phyloP scores from a whole-genome alignment of 2,888 invertebrate genomes.

The Julus scandinavius region DNA sequence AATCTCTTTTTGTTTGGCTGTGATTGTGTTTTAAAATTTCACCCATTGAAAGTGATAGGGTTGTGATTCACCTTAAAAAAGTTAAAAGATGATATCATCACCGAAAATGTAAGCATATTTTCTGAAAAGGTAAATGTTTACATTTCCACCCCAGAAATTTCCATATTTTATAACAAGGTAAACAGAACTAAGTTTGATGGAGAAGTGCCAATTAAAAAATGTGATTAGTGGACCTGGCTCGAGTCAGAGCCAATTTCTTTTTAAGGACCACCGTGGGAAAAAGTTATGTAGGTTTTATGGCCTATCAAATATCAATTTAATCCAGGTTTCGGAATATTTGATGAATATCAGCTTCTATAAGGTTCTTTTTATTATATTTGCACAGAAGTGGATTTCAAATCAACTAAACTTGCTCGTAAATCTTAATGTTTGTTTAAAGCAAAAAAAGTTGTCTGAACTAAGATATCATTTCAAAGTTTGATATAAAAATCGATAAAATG shows the following conservation, averaged over 20 bases:
- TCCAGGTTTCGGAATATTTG: constrained; percentile 25
- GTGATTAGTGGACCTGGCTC: neutral
- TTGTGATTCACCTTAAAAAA: too few species aligned
- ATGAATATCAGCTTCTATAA: neutral
- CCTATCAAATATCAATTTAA: constrained; percentile 9
- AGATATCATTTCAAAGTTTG: constrained; percentile 26
- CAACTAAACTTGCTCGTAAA: neutral
- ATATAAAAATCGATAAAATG: constrained; percentile 20
- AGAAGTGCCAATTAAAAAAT: neutral
- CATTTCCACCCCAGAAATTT: neutral
- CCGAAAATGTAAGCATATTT: too few species aligned
- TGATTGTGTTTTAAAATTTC: too few species aligned
- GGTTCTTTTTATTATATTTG: neutral
- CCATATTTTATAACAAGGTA: neutral
- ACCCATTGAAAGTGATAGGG: too few species aligned
- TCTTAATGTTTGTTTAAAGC: constrained; percentile 26
- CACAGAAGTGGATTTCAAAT: neutral
- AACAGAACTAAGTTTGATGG: neutral
- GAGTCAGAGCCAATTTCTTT: neutral
- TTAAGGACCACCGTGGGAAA: neutral
- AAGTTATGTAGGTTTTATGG: neutral
- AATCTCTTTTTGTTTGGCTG: too few species aligned
- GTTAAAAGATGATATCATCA: too few species aligned
- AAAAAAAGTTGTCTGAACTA: constrained; percentile 10
- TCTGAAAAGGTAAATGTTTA: too few species aligned